Evolutionary conservation across 2,113 vertebrate genomes (phyloP), one percentile per base, ranked within the genome.

Genomic region (Oxyura jamaicensis): DNA sequence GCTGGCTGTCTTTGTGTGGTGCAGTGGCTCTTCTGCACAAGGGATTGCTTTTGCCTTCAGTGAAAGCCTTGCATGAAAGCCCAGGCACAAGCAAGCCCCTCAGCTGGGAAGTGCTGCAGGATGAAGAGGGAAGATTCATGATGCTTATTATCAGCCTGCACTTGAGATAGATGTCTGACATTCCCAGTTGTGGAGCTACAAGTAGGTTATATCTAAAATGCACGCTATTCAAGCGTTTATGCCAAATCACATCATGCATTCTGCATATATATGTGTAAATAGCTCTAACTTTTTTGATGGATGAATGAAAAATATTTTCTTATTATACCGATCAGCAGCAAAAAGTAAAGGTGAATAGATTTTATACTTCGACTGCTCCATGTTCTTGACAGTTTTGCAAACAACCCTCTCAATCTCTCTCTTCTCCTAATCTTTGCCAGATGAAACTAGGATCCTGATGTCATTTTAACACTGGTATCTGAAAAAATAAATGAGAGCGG

Each of bases 291-390:
- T 92, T 86, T 82, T 50, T 87, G 81, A 92, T 63, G 71, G 85
- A 91, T 83, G 90, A 85, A 77, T 66, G 67, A 66, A 92, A 95
- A 95, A 62, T 90, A 80, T 83, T 94, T 90, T 76, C 63, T 75
- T 87, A 92, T 96, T 89, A 92, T 76, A 92, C 41, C 50, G 58
- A 79, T 82, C 84, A 89, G 31, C 4, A 20, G 58, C 35, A 68
- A 65, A 79, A 96, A 89, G 69, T 68, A 84, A 91, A 92, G 73
- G 92, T 89, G 91, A 97, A 95, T 89, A 89, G 74, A 83, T 93
- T 93, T 96, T 81, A 96, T 78, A 82, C 81, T 91, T 93, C 86
- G 83, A n/a, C 81, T 73, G 58, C 33, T 93, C 48, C 0, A 4
- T 53, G 69, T 58, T 92, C 89, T 95, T 68, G 73, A 84, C 89